Evolutionary conservation across 2,797 vertebrate genomes (phyloP), one percentile per base, ranked within the genome.

Genomic region (Alectoris magna): DNA sequence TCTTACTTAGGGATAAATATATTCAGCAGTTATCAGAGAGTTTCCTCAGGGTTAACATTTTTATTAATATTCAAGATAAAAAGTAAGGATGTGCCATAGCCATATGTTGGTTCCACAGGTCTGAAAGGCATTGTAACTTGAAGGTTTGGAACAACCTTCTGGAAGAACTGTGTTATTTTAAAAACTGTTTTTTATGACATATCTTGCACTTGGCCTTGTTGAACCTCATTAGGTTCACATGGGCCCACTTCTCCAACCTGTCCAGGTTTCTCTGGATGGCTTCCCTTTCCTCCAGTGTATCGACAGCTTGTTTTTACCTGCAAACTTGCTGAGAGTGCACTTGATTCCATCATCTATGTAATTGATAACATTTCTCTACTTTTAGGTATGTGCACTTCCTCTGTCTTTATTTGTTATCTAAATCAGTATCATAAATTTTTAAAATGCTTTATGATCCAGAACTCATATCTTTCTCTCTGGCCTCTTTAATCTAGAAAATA

Each of bases 351-450:
- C 13, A 3, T 49, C 12, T 24, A 13, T 24, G 23, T 49, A 49
- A 24, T 24, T 49, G 48, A 49, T 24, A 49, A 49, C 7, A 53
- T 53, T 53, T 2, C 18, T 64, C 19, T 74, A 8, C 69, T 22
- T 81, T 71, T 55, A 71, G 26, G 74, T 21, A 41, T 0, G 0
- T 34, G 11, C 0, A 0, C 8, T 74, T 56, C 6, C 17, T 72
- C 26, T 29, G 36, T 73, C 34, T 84, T 69, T 62, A 55, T 14
- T 78, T 44, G 10, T 48, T 80, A 84, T 59, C 10, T 11, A 55
- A 67, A 51, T 66, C 36, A 67, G 9, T 85, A 17, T 51, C 34
- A 73, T 43, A 49, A 60, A 68, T 29, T 6, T 72, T 67, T 74
- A 53, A 83, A 87, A 77, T 49, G 3, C 2, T 71, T 91, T 46